These are phyloP conservation scores for Sabatieria punctata DNA, from an alignment of 2,888 invertebrate species.

Conservation along the genomic window DNA sequence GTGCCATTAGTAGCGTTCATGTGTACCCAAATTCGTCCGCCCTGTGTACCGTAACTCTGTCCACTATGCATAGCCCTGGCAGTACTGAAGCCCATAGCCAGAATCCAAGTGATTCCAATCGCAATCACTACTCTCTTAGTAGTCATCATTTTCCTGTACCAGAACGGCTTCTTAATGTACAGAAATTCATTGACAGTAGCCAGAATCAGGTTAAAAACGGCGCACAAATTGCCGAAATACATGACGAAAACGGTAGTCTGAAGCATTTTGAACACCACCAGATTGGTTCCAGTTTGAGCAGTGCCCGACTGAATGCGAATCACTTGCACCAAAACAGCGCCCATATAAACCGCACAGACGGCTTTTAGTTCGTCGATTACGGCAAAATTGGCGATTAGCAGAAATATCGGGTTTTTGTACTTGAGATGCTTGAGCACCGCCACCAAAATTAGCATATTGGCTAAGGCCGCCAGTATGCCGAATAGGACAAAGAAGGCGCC, in stretches of 20 bases:
- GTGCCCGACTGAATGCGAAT: no score
- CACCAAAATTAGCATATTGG: constrained; percentile 2
- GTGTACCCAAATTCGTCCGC: no score
- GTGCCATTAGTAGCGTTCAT: no score
- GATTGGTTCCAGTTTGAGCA: no score
- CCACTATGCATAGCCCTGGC: no score
- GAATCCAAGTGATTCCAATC: constrained; percentile 7
- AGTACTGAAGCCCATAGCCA: constrained; percentile 5
- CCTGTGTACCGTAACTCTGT: no score
- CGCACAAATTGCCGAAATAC: constrained; percentile 10
- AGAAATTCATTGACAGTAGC: constrained; percentile 10
- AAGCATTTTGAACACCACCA: constrained; percentile 5
- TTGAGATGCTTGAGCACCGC: not conserved
- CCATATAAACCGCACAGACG: constrained; percentile 11
- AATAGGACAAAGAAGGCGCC: constrained; percentile 1
- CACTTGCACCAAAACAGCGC: not conserved
- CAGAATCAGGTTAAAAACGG: constrained; percentile 10
- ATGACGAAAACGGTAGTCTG: constrained; percentile 9
- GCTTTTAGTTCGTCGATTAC: constrained; percentile 9
- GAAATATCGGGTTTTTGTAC: constrained; percentile 3
- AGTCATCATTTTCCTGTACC: constrained; percentile 6
- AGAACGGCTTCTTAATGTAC: constrained; percentile 8
- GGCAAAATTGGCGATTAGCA: constrained; percentile 11
- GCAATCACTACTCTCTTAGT: not conserved
- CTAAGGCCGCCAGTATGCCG: not conserved